Percentiles rank a stretch among this genome's conserved stretches.
Evolutionary conservation across 2,797 vertebrate genomes (phyloP).

Genomic region (Dermochelys coriacea): DNA sequence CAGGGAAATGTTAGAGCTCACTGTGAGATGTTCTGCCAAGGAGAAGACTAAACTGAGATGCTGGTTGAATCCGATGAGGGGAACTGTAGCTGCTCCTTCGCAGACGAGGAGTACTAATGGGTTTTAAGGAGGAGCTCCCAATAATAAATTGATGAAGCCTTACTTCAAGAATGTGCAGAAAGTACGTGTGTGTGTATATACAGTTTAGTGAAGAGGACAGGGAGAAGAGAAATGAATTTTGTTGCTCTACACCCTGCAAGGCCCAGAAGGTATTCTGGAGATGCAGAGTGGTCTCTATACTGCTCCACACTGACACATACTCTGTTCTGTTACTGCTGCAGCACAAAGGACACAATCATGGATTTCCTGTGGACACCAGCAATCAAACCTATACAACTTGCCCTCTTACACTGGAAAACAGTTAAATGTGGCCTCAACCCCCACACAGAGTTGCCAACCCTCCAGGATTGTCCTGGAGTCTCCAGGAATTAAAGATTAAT

Average conservation of each 20-base stretch:
- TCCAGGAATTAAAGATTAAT: not conserved
- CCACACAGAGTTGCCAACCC: not conserved
- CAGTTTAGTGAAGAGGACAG: slow-evolving; percentile 11
- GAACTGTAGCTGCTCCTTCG: not conserved
- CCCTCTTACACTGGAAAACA: not conserved
- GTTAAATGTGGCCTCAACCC: not conserved
- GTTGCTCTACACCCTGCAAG: not conserved
- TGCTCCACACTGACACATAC: not conserved
- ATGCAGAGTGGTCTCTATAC: slow-evolving; percentile 34
- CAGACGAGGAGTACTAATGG: slow-evolving; percentile 31
- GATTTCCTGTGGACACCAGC: not conserved
- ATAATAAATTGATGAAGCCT: slow-evolving; percentile 14
- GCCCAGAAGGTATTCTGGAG: not conserved
- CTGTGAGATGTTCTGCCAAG: slow-evolving; percentile 27
- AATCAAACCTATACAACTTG: not conserved
- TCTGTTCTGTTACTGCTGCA: slow-evolving; percentile 30
- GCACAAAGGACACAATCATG: not conserved
- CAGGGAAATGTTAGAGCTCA: slow-evolving; percentile 10
- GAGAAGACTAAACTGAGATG: not conserved
- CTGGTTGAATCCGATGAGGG: slow-evolving; percentile 12
- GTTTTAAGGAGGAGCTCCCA: slow-evolving; percentile 38
- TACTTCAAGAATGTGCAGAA: slow-evolving; percentile 9
- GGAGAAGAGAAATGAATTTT: slow-evolving; percentile 13
- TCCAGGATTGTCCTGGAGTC: too few relatives aligned
- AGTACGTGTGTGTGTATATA: slow-evolving; percentile 34